Evolutionary conservation across 1,140 invertebrate genomes (phyloP).

Genomic region (Aphelenchoides avenae): DNA sequence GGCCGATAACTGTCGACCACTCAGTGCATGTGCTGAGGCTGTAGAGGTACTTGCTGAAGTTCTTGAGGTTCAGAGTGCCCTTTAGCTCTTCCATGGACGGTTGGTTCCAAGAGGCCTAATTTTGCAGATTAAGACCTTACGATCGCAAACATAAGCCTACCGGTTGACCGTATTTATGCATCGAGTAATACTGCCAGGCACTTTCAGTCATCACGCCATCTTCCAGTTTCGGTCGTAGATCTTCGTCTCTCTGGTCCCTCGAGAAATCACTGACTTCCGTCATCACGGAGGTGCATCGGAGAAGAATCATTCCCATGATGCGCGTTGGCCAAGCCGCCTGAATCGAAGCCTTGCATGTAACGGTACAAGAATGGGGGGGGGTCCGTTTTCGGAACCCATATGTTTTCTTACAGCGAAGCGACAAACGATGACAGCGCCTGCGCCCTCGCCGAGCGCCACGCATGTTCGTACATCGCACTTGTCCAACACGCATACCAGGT

Average conservation of each 20-base stretch:
- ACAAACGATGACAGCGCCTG: slow-evolving; percentile 79
- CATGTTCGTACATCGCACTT: slow-evolving; percentile 70
- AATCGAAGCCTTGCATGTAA: no score
- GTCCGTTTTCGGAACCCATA: not conserved
- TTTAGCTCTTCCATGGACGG: slow-evolving; percentile 75
- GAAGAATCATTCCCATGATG: slow-evolving; percentile 69
- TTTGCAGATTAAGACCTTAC: no score
- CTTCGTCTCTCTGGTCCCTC: no score
- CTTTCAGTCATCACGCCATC: slow-evolving; percentile 67
- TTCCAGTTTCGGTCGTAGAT: slow-evolving; percentile 66
- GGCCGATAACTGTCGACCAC: slow-evolving; percentile 53
- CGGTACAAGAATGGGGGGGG: no score
- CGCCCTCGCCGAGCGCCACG: slow-evolving; percentile 79
- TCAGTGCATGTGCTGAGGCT: slow-evolving; percentile 56
- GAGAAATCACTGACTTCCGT: slow-evolving; percentile 77
- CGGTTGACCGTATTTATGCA: slow-evolving; percentile 84
- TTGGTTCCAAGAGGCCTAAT: slow-evolving; percentile 72
- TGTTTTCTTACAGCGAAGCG: slow-evolving; percentile 69
- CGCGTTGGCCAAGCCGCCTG: slow-evolving; percentile 71
- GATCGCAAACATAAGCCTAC: slow-evolving; percentile 72
- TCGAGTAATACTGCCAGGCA: slow-evolving; percentile 77
- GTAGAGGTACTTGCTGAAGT: slow-evolving; percentile 65
- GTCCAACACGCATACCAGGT: slow-evolving; percentile 75
- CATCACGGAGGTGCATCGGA: slow-evolving; percentile 82
- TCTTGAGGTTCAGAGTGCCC: slow-evolving; percentile 75